Evolutionary conservation across 1,140 invertebrate species (phyloP).

Genomic region (Meteorus sp.): DNA sequence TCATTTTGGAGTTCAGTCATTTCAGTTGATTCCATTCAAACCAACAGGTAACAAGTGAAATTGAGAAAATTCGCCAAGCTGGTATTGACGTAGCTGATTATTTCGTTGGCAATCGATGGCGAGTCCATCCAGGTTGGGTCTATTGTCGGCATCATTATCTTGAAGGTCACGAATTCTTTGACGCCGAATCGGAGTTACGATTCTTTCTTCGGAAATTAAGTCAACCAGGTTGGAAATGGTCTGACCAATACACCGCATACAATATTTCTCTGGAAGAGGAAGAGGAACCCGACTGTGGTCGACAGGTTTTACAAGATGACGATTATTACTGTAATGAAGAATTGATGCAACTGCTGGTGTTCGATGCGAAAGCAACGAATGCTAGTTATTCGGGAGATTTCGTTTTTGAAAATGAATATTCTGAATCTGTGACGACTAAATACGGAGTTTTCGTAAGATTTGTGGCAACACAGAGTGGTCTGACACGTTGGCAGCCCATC

Average conservation of each 20-base stretch:
- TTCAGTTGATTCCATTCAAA: no score
- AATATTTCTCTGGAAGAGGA: constrained; percentile 26
- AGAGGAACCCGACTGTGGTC: constrained; percentile 59
- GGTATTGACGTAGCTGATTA: constrained; percentile 71
- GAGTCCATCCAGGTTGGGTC: constrained; percentile 86
- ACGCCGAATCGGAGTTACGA: constrained; percentile 71
- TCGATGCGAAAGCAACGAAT: constrained; percentile 83
- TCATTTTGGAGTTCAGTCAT: constrained; percentile 9
- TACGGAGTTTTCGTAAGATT: constrained; percentile 77
- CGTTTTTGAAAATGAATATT: constrained; percentile 56
- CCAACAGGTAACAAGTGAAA: constrained; percentile 66
- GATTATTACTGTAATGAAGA: constrained; percentile 85
- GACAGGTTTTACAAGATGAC: constrained; percentile 65
- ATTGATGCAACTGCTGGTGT: constrained; percentile 80
- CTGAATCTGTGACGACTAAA: constrained; percentile 57
- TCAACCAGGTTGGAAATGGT: constrained; percentile 62
- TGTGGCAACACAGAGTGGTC: constrained; percentile 84
- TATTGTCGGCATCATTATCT: constrained; percentile 87
- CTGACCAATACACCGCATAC: constrained; percentile 58
- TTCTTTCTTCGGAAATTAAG: constrained; percentile 73
- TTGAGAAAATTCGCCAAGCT: constrained; percentile 66
- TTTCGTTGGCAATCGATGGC: constrained; percentile 74
- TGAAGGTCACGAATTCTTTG: constrained; percentile 71
- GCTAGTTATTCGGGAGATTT: constrained; percentile 69
- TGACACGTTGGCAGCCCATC: constrained; percentile 82